phyloP scores from a whole-genome alignment of 64 coral and sea anemone genomes.

The Pocillopora verrucosa region DNA sequence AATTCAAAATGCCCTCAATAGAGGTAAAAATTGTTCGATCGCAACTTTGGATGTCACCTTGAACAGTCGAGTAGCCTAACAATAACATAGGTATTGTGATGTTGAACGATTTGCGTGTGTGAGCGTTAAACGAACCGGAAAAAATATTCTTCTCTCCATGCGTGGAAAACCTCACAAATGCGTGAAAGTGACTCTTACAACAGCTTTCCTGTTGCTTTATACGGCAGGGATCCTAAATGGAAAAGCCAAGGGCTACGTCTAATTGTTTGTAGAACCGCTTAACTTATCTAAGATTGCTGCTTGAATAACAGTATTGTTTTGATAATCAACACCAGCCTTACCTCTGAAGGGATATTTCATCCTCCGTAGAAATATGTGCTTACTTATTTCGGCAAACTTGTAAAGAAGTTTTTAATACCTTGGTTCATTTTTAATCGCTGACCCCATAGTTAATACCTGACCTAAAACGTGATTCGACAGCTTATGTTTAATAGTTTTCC shows the following conservation, averaged over 20 bases:
- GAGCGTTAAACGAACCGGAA: neutral
- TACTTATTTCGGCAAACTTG: neutral
- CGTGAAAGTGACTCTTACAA: too few species aligned
- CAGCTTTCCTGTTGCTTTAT: too few species aligned
- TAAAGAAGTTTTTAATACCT: neutral
- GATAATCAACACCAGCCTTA: slow-evolving; percentile 14
- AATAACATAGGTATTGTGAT: neutral
- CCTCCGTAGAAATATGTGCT: neutral
- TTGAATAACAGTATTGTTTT: slow-evolving; percentile 15
- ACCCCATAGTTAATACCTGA: neutral
- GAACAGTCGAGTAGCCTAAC: neutral
- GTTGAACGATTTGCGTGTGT: slow-evolving; percentile 19
- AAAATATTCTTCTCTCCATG: neutral
- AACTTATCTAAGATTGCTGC: neutral
- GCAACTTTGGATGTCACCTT: neutral
- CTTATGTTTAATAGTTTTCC: too few species aligned
- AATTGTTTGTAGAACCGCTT: slow-evolving; percentile 39
- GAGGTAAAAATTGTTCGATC: neutral
- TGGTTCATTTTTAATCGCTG: neutral
- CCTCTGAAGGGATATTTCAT: neutral
- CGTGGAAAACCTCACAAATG: neutral
- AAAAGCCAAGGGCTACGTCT: neutral
- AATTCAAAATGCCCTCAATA: neutral
- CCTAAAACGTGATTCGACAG: too few species aligned
- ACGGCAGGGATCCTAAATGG: neutral